Evolutionary conservation across 2,888 invertebrate species (phyloP).

Genomic region (Dicranocentrus wangi): DNA sequence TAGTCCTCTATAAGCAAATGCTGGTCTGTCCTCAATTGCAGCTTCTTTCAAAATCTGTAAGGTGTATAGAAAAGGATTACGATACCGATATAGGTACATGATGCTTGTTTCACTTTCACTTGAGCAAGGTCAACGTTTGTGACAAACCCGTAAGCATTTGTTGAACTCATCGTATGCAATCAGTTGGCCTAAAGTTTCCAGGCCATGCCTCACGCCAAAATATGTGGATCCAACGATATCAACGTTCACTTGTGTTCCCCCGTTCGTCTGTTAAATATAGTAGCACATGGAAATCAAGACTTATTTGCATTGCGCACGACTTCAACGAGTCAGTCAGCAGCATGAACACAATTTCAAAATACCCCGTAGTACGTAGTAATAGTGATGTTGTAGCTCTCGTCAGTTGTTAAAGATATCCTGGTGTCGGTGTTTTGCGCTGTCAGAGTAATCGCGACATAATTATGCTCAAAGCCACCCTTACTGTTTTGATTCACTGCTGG

Average conservation of each 20-base stretch:
- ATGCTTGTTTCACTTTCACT: not conserved
- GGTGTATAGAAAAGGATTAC: not conserved
- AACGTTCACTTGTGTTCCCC: slow-evolving; percentile 50
- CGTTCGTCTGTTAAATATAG: slow-evolving; percentile 27
- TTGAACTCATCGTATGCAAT: slow-evolving; percentile 76
- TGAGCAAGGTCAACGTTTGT: not conserved
- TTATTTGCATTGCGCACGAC: not conserved
- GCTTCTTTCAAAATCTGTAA: slow-evolving; percentile 79
- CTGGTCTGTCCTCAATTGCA: slow-evolving; percentile 80
- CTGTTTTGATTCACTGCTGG: slow-evolving; percentile 65
- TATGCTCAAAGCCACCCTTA: slow-evolving; percentile 68
- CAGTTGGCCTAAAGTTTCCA: slow-evolving; percentile 75
- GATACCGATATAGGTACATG: not conserved
- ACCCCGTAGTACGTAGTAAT: slow-evolving; percentile 68
- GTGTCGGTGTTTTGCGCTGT: slow-evolving; percentile 68
- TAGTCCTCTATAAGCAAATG: slow-evolving; percentile 78
- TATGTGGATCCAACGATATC: slow-evolving; percentile 69
- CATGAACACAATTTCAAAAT: not conserved
- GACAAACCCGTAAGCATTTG: slow-evolving; percentile 76
- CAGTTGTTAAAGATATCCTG: slow-evolving; percentile 68
- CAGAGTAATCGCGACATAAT: slow-evolving; percentile 68
- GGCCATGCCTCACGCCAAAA: slow-evolving; percentile 71
- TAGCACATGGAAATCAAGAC: not conserved
- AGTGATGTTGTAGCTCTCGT: slow-evolving; percentile 70
- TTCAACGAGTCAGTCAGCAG: not conserved